phyloP scores from a whole-genome alignment of 2,888 invertebrate species.

The Neria commutata region DNA sequence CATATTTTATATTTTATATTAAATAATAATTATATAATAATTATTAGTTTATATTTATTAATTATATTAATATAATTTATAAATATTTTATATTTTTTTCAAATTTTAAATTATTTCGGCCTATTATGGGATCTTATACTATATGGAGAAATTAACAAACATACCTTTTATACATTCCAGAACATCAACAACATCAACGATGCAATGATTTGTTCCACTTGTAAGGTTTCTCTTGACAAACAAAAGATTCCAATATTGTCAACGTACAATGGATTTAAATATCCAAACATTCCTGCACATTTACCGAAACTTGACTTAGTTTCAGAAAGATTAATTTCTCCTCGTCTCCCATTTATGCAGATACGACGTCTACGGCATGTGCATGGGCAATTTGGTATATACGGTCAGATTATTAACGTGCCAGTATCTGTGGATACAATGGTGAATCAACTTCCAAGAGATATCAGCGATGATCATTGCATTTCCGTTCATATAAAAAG shows the following conservation, averaged over 20 bases:
- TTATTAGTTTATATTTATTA: no score
- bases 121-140: no score
- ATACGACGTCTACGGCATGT: constrained; percentile 26
- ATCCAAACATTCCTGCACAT: constrained; percentile 26
- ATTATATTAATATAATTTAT: no score
- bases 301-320: constrained; percentile 16
- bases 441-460: constrained; percentile 47
- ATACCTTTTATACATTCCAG: no score
- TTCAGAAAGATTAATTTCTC: constrained; percentile 20
- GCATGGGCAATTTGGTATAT: constrained; percentile 45
- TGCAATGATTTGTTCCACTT: background rate
- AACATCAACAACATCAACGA: no score
- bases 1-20: no score
- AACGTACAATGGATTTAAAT: constrained; percentile 9
- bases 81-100: no score
- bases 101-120: no score
- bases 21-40: no score
- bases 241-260: background rate
- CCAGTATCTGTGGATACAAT: constrained; percentile 50
- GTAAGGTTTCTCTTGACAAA: background rate
- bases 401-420: constrained; percentile 57
- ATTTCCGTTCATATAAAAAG: constrained; percentile 22
- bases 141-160: no score
- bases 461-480: constrained; percentile 14
- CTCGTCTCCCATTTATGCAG: constrained; percentile 25